Conservation (phyloP, 23 tunicate species). For the Ascidia mentula region DNA sequence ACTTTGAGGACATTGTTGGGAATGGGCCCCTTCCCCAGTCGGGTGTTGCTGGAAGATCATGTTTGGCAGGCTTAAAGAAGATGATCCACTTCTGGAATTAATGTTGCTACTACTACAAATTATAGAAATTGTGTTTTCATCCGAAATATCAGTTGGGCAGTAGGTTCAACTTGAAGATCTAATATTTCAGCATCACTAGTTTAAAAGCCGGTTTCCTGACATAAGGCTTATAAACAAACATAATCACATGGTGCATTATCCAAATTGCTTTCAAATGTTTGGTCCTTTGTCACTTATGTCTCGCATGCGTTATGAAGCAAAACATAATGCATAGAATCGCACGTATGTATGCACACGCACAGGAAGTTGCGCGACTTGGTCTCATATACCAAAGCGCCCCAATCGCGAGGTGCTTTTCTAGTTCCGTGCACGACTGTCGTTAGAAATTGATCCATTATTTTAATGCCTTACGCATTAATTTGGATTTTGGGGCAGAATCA, state of each 20-base stretch:
- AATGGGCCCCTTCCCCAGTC: slow-evolving; percentile 12
- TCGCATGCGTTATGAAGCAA: slow-evolving; percentile 31
- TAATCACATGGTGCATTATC: slow-evolving; percentile 24
- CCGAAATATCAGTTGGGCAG: slow-evolving; percentile 21
- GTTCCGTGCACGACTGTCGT: no score
- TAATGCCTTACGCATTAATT: no score
- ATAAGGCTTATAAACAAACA: slow-evolving; percentile 20
- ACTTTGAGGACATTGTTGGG: neutral
- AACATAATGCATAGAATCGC: no score
- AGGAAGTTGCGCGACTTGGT: no score
- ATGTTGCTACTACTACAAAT: slow-evolving; percentile 30
- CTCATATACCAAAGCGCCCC: no score
- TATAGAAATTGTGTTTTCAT: slow-evolving; percentile 25
- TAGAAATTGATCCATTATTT: no score
- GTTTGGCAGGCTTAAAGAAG: slow-evolving; percentile 7
- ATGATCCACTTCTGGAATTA: slow-evolving; percentile 17
- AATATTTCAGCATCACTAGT: slow-evolving; percentile 22
- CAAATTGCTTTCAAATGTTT: slow-evolving; percentile 24
- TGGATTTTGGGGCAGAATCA: no score
- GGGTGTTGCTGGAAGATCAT: slow-evolving; percentile 23
- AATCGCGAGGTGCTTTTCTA: no score
- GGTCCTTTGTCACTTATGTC: slow-evolving; percentile 28
- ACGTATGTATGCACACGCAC: no score
- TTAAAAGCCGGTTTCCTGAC: slow-evolving; percentile 32
- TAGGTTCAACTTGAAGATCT: slow-evolving; percentile 9